Evolutionary conservation across 2,888 invertebrate species (phyloP).

Genomic region (Camponotus fellah): DNA sequence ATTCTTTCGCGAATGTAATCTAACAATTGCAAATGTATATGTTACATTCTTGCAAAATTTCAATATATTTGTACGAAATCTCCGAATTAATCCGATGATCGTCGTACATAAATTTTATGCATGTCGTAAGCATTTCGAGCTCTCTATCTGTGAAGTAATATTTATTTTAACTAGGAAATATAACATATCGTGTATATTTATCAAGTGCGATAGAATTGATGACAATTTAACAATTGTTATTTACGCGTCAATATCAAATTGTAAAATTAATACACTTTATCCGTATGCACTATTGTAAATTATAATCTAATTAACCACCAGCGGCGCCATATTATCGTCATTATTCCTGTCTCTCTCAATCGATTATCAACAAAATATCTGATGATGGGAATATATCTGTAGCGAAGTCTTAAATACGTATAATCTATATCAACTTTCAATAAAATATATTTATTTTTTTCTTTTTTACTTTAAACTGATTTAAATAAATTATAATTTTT

Average conservation of each 20-base stretch:
- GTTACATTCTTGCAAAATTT: conserved; percentile 19
- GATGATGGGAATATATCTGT: conserved; percentile 68
- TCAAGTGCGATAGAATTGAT: conserved; percentile 10
- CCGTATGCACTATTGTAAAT: conserved; percentile 25
- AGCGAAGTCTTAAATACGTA: conserved; percentile 60
- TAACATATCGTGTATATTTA: conserved; percentile 8
- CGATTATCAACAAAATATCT: conserved; percentile 58
- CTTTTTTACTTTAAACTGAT: not conserved
- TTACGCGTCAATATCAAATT: conserved; percentile 12
- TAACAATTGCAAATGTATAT: not conserved
- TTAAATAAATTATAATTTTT: conserved; percentile 10
- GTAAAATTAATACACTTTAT: conserved; percentile 11
- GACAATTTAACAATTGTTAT: conserved; percentile 1
- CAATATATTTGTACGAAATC: conserved; percentile 9
- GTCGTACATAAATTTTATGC: conserved; percentile 25
- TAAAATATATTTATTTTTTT: conserved; percentile 42
- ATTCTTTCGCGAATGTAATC: not conserved
- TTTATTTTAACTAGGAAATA: conserved; percentile 36
- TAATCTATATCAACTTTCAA: conserved; percentile 64
- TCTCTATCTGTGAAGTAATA: conserved; percentile 26
- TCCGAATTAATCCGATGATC: conserved; percentile 11
- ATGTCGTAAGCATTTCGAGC: conserved; percentile 13
- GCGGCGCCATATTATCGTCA: conserved; percentile 26
- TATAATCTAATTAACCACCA: conserved; percentile 26
- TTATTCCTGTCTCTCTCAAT: conserved; percentile 59